Evolutionary conservation across 2,888 invertebrate species (phyloP).

Genomic region (Drosophila greeni): DNA sequence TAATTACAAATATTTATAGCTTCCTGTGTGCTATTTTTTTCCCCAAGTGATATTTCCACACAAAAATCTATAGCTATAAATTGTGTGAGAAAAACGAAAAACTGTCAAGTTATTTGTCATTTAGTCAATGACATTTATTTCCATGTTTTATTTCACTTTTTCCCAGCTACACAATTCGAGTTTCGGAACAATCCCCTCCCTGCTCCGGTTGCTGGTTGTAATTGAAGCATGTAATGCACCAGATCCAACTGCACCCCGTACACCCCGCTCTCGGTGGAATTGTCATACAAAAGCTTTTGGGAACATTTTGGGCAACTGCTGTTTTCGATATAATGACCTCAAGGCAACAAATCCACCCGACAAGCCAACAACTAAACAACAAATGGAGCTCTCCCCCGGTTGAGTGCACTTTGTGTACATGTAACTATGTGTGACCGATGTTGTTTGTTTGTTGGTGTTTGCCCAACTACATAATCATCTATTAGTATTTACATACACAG

Average conservation of each 20-base stretch:
- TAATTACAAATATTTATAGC: slow-evolving; percentile 7
- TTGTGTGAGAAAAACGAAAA: slow-evolving; percentile 35
- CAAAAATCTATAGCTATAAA: slow-evolving; percentile 18
- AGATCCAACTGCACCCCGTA: slow-evolving; percentile 18
- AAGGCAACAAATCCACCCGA: slow-evolving; percentile 61
- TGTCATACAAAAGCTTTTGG: slow-evolving; percentile 73
- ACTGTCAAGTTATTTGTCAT: slow-evolving; percentile 72
- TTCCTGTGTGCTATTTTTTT: slow-evolving; percentile 1
- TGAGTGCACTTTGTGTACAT: slow-evolving; percentile 70
- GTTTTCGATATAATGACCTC: slow-evolving; percentile 75
- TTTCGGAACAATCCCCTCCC: slow-evolving; percentile 51
- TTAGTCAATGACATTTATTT: slow-evolving; percentile 75
- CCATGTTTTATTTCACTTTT: slow-evolving; percentile 56
- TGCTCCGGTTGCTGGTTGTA: slow-evolving; percentile 47
- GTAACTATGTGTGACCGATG: slow-evolving; percentile 70
- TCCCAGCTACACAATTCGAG: slow-evolving; percentile 16
- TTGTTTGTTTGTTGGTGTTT: slow-evolving; percentile 56
- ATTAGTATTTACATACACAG: slow-evolving; percentile 72
- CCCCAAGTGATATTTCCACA: neutral
- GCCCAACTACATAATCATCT: slow-evolving; percentile 73
- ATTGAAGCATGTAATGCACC: slow-evolving; percentile 72
- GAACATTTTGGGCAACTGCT: slow-evolving; percentile 71
- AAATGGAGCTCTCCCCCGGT: slow-evolving; percentile 60
- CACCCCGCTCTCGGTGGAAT: slow-evolving; percentile 39
- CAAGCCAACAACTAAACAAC: slow-evolving; percentile 66